These are phyloP conservation scores for Yponomeuta sedellus DNA, from an alignment of 2,888 invertebrate genomes.

Conservation along the genomic window DNA sequence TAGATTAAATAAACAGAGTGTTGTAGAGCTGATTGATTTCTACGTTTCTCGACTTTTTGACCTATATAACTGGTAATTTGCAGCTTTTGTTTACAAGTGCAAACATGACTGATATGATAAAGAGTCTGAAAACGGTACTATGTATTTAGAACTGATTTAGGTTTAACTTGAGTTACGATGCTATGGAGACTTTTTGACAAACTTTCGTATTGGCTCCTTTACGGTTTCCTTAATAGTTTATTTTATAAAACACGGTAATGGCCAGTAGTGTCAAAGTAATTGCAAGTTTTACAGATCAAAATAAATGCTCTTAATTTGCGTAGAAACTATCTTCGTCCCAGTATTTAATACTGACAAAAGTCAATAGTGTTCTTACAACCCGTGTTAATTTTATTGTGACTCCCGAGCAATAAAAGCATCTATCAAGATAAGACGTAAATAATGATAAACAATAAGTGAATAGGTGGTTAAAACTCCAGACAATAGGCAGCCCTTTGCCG, in stretches of 20 bases:
- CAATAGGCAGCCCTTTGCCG: conserved; percentile 26
- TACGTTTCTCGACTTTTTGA: background rate
- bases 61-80: background rate
- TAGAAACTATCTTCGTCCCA: background rate
- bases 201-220: too few relatives aligned
- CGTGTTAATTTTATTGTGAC: background rate
- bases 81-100: background rate
- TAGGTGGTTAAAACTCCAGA: conserved; percentile 18
- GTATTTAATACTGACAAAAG: background rate
- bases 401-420: background rate
- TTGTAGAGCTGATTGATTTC: conserved; percentile 20
- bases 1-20: conserved; percentile 45
- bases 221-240: too few relatives aligned
- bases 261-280: too few relatives aligned
- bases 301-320: too few relatives aligned
- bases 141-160: too few relatives aligned
- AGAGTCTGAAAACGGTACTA: too few relatives aligned
- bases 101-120: too few relatives aligned
- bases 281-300: too few relatives aligned
- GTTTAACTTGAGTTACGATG: too few relatives aligned
- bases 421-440: conserved; percentile 13
- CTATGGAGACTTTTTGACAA: too few relatives aligned
- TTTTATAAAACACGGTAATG: too few relatives aligned
- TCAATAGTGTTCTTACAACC: background rate
- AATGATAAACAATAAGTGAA: conserved; percentile 17